Percentiles rank a stretch among this genome's conserved stretches.
These are phyloP conservation scores for Leptobrachium ailaonicum DNA, from an alignment of 2,113 vertebrate genomes.

Conservation along the genomic window DNA sequence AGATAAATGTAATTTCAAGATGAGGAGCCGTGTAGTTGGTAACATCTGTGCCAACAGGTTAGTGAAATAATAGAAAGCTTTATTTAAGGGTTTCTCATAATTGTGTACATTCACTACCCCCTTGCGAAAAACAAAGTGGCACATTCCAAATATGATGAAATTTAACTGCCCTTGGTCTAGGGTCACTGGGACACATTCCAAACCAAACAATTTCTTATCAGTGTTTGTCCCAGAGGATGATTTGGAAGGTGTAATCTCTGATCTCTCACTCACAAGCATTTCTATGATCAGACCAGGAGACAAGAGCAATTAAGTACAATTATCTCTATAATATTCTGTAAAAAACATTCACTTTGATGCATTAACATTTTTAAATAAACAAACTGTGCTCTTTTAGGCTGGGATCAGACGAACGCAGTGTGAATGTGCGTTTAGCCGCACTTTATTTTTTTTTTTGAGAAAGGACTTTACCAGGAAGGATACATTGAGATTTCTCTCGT, in stretches of 20 bases:
- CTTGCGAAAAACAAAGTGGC: background rate
- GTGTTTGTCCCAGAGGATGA: slow-evolving; percentile 17
- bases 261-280: too few relatives aligned
- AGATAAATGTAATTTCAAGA: background rate
- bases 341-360: too few relatives aligned
- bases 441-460: too few relatives aligned
- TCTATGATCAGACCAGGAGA: too few relatives aligned
- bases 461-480: too few relatives aligned
- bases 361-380: too few relatives aligned
- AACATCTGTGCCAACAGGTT: background rate
- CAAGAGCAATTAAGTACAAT: too few relatives aligned
- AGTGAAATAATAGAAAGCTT: background rate
- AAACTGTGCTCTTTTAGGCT: too few relatives aligned
- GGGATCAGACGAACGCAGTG: too few relatives aligned
- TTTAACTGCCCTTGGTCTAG: slow-evolving; percentile 34
- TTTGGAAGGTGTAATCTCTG: background rate
- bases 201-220: slow-evolving; percentile 41
- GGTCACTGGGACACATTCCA: slow-evolving; percentile 27
- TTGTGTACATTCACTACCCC: slow-evolving; percentile 7
- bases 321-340: too few relatives aligned
- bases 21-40: background rate
- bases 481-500: too few relatives aligned
- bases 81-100: background rate
- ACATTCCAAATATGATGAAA: slow-evolving; percentile 33
- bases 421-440: too few relatives aligned